Conservation (phyloP, 2,888 invertebrate genomes). For the Apamea anceps region DNA sequence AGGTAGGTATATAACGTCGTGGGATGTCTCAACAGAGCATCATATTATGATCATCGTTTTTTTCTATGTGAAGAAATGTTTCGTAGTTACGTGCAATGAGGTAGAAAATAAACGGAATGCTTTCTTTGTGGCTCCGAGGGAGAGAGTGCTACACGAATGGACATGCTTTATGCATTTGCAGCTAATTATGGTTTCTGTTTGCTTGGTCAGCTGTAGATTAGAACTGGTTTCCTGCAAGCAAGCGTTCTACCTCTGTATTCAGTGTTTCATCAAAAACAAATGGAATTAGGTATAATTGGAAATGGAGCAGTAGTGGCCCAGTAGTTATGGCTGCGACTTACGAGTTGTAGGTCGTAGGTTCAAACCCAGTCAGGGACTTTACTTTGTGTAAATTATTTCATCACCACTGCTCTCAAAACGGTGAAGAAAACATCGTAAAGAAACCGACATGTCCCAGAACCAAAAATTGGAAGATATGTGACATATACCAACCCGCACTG, state of each 20-base stretch:
- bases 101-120: conserved; percentile 46
- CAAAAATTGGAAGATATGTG: too few relatives aligned
- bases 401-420: too few relatives aligned
- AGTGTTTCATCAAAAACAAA: too few relatives aligned
- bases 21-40: neutral
- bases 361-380: too few relatives aligned
- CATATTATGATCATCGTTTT: neutral
- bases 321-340: too few relatives aligned
- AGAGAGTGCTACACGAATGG: conserved; percentile 46
- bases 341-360: too few relatives aligned
- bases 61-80: conserved; percentile 6
- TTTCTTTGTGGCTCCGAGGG: conserved; percentile 37
- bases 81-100: conserved; percentile 38
- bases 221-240: neutral
- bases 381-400: too few relatives aligned
- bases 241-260: neutral
- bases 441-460: too few relatives aligned
- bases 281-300: too few relatives aligned
- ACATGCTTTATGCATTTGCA: neutral
- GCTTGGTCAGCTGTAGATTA: neutral
- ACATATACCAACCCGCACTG: too few relatives aligned
- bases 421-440: too few relatives aligned
- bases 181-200: neutral
- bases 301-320: too few relatives aligned
- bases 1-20: neutral